Conservation (phyloP, 2,888 invertebrate genomes). For the Chymomyza amoena region DNA sequence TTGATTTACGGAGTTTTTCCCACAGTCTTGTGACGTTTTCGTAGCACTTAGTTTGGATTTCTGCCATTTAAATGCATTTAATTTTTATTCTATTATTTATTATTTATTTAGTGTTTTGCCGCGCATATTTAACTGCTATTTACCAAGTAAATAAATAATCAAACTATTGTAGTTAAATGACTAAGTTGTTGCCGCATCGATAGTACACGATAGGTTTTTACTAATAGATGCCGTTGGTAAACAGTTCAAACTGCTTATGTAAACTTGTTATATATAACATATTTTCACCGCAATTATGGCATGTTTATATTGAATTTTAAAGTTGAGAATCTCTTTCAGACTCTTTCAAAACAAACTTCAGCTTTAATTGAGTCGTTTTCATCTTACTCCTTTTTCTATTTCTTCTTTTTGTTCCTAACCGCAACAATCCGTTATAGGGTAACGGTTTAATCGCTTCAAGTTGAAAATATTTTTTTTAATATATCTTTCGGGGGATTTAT, state of each 20-base stretch:
- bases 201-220: not conserved
- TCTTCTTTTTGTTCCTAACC: no score
- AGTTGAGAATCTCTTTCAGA: no score
- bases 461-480: no score
- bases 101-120: constrained; percentile 30
- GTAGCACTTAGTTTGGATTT: not conserved
- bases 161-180: constrained; percentile 21
- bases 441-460: no score
- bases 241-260: not conserved
- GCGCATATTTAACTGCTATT: constrained; percentile 52
- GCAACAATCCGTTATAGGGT: no score
- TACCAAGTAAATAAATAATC: constrained; percentile 51
- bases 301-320: not conserved
- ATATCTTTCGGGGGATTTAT: no score
- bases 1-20: not conserved
- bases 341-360: no score
- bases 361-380: no score
- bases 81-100: not conserved
- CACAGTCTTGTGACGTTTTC: constrained; percentile 5
- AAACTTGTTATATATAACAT: not conserved
- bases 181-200: not conserved
- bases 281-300: not conserved
- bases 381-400: no score
- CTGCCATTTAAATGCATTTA: not conserved
- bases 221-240: no score